Evolutionary conservation across 2,113 vertebrate species (phyloP).

Genomic region (Butorides virescens): DNA sequence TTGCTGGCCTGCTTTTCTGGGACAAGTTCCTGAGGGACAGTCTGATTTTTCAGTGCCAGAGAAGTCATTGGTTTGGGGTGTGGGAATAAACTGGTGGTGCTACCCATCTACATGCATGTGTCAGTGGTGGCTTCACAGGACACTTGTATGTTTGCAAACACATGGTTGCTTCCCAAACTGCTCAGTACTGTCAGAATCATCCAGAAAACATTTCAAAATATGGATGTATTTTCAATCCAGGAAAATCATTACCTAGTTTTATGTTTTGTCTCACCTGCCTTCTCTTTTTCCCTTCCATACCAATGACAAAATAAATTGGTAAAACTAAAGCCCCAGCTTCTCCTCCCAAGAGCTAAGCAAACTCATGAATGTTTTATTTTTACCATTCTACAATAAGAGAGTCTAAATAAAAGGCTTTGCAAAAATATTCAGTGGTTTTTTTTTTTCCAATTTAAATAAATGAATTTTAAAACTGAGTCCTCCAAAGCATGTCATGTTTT

Average conservation of each 20-base stretch:
- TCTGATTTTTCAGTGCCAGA: neutral
- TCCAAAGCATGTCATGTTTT: fast-evolving
- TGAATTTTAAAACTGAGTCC: neutral
- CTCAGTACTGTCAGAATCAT: neutral
- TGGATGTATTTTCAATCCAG: neutral
- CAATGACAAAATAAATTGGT: neutral
- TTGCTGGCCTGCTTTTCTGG: neutral
- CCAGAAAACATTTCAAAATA: neutral
- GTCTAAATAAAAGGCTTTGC: neutral
- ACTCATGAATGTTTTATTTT: neutral
- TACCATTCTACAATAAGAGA: neutral
- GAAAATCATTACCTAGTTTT: neutral
- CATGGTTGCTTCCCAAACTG: neutral
- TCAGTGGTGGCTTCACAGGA: neutral
- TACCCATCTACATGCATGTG: no score
- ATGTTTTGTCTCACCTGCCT: neutral
- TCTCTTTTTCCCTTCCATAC: neutral
- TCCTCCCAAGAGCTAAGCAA: neutral
- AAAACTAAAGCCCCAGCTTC: neutral
- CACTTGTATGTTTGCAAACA: neutral
- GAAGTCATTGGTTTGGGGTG: neutral
- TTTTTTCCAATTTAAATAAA: neutral
- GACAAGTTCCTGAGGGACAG: neutral
- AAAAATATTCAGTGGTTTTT: neutral
- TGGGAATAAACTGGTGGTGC: neutral